A percentile compares a stretch with the other conserved stretches of the same genome.
These are phyloP conservation scores for Myoxocephalus aenaeus DNA, from an alignment of 2,797 vertebrate genomes.

Conservation along the genomic window DNA sequence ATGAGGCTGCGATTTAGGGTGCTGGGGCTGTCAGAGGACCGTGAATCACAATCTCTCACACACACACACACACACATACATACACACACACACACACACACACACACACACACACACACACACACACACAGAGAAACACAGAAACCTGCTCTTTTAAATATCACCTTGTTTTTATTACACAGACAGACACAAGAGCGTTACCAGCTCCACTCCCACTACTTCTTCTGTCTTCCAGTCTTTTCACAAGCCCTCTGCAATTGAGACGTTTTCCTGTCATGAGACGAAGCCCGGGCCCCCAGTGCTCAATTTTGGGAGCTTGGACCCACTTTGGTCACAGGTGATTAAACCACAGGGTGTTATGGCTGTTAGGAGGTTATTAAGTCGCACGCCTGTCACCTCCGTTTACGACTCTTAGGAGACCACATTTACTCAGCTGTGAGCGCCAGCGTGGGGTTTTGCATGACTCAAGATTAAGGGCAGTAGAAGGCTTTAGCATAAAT, in stretches of 20 bases:
- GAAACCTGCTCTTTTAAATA: conserved; percentile 76
- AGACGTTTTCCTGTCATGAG: conserved; percentile 49
- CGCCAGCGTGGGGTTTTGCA: conserved; percentile 35
- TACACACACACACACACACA: conserved; percentile 54
- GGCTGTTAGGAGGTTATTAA: conserved; percentile 55
- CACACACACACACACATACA: conserved; percentile 59
- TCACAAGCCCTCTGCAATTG: conserved; percentile 39
- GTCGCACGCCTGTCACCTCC: conserved; percentile 49
- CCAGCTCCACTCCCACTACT: conserved; percentile 66
- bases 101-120: conserved; percentile 31
- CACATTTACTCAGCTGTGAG: conserved; percentile 60
- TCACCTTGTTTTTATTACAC: conserved; percentile 83
- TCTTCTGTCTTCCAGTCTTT: conserved; percentile 17
- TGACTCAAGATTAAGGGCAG: conserved; percentile 41
- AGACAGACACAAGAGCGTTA: conserved; percentile 74
- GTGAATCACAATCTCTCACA: conserved; percentile 71
- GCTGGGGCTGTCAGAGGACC: conserved; percentile 64
- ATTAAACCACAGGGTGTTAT: conserved; percentile 61
- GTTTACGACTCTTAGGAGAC: conserved; percentile 41
- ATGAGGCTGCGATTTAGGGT: conserved; percentile 75
- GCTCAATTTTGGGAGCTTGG: conserved; percentile 52
- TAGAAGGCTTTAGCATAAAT: conserved; percentile 51
- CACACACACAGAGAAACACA: conserved; percentile 54
- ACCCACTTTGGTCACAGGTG: conserved; percentile 68
- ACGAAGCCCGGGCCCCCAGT: conserved; percentile 7